These are phyloP conservation scores for Acleris sparsana DNA, from an alignment of 2,888 invertebrate genomes.

Conservation along the genomic window DNA sequence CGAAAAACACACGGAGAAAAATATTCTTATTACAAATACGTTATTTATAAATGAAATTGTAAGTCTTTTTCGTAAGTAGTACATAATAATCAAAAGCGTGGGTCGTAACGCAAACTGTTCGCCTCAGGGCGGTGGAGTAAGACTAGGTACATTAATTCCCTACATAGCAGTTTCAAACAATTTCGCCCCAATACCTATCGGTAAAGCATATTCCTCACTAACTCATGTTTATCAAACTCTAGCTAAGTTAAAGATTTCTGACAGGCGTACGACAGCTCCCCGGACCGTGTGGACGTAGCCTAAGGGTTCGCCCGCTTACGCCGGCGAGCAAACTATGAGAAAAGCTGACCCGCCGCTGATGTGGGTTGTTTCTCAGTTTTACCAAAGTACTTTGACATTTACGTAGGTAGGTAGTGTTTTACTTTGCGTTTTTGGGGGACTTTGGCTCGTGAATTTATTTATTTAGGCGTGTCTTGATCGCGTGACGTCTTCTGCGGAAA, in stretches of 20 bases:
- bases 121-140: conserved; percentile 19
- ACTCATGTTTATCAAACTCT: conserved; percentile 16
- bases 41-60: too few species aligned
- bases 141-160: conserved; percentile 30
- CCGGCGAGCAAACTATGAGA: conserved; percentile 33
- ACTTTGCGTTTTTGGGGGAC: conserved; percentile 11
- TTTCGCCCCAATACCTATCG: conserved; percentile 31
- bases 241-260: conserved; percentile 26
- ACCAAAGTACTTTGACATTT: conserved; percentile 36
- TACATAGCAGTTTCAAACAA: conserved; percentile 33
- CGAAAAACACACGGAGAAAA: too few species aligned
- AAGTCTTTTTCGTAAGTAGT: too few species aligned
- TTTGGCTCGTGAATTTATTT: conserved; percentile 8
- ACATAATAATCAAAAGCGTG: not conserved
- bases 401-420: conserved; percentile 25
- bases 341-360: conserved; percentile 37
- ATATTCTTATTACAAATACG: too few species aligned
- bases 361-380: conserved; percentile 38
- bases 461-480: conserved; percentile 6
- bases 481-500: not conserved
- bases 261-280: conserved; percentile 17
- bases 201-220: conserved; percentile 26
- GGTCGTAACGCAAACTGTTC: conserved; percentile 16
- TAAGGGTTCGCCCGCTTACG: conserved; percentile 30
- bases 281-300: conserved; percentile 22